Conservation (phyloP, 2,113 vertebrate species). For the Edolisoma coerulescens region DNA sequence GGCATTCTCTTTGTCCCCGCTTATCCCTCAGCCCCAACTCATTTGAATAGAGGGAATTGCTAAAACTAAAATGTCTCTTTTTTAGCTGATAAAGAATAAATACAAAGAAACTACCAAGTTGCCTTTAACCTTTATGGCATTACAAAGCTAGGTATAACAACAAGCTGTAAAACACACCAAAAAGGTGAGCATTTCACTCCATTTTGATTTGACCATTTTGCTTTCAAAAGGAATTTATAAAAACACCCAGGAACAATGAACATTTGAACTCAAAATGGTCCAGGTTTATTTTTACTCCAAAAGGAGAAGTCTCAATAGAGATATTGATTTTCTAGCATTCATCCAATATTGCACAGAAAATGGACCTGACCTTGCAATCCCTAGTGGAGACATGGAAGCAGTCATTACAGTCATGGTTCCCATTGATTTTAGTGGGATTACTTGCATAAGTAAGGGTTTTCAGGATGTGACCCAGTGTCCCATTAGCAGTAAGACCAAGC, state of each 20-base stretch:
- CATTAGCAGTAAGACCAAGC: not conserved
- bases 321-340: constrained; percentile 69
- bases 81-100: constrained; percentile 52
- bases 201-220: constrained; percentile 68
- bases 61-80: constrained; percentile 43
- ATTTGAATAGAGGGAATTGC: constrained; percentile 17
- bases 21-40: not conserved
- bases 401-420: constrained; percentile 38
- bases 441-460: constrained; percentile 44
- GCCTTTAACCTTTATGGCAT: constrained; percentile 59
- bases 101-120: constrained; percentile 3
- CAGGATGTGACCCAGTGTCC: not conserved
- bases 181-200: constrained; percentile 61
- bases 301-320: constrained; percentile 53
- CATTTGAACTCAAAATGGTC: constrained; percentile 74
- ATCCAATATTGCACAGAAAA: constrained; percentile 63
- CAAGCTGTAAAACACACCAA: constrained; percentile 47
- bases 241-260: constrained; percentile 68
- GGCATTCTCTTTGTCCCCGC: not conserved
- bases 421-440: constrained; percentile 51
- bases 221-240: constrained; percentile 73
- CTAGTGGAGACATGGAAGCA: constrained; percentile 47
- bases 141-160: constrained; percentile 66
- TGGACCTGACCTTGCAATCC: constrained; percentile 57
- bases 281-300: constrained; percentile 57